phyloP scores from a whole-genome alignment of 2,797 vertebrate genomes.

The Oryzias sinensis region DNA sequence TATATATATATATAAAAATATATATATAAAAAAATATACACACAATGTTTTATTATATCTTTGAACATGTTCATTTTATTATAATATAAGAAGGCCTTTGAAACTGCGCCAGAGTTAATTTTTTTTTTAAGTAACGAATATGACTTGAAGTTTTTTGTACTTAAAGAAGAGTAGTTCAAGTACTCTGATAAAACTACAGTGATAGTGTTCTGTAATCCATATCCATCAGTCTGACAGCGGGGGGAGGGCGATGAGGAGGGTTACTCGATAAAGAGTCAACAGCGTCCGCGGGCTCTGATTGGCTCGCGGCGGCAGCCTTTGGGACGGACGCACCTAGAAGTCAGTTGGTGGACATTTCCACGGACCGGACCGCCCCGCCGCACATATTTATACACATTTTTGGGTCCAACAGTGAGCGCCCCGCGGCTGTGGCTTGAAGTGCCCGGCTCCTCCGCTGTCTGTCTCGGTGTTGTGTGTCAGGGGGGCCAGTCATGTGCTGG shows the following conservation, averaged over 20 bases:
- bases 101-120: too few relatives aligned
- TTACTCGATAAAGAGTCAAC: conserved; percentile 52
- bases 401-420: not conserved
- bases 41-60: too few relatives aligned
- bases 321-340: conserved; percentile 59
- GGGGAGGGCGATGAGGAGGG: conserved; percentile 22
- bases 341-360: conserved; percentile 39
- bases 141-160: too few relatives aligned
- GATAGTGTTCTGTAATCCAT: conserved; percentile 3
- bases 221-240: not conserved
- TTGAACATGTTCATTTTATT: too few relatives aligned
- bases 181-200: not conserved
- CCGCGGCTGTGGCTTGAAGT: not conserved
- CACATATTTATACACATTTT: not conserved
- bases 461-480: not conserved
- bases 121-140: too few relatives aligned
- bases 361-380: conserved; percentile 1
- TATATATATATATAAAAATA: too few relatives aligned
- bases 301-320: conserved; percentile 50
- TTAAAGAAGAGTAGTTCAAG: not conserved
- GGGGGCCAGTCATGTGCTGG: conserved; percentile 7
- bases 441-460: not conserved
- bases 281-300: conserved; percentile 58
- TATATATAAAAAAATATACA: too few relatives aligned
- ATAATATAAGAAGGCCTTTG: too few relatives aligned